Evolutionary conservation across 2,797 vertebrate genomes (phyloP), one percentile per base, ranked within the genome.

Genomic region (Pseudomugil tenellus): DNA sequence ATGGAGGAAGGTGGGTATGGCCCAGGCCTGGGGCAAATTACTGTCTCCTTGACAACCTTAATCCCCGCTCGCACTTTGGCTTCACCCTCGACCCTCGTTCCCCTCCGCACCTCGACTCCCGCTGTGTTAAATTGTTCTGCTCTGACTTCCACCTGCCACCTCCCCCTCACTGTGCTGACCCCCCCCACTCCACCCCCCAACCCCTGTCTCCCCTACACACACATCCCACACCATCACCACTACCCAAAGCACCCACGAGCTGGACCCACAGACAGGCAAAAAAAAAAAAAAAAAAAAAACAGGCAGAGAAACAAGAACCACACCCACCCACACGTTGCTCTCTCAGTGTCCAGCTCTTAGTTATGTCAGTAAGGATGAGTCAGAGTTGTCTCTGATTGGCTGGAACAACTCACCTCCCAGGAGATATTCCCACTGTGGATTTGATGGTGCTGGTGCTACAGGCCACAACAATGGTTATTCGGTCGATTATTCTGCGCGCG

Each of bases 341-440:
- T 72, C 73, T 65, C 41, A 26, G 64, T 70, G 76, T 84, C 83
- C 87, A 73, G 32, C 54, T 35, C 74, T 80, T 14, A 51, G 85
- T 92, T 88, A 91, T 87, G 87, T 88, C 87, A 88, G 84, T 32
- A 59, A 71, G 63, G 80, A 89, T 91, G 89, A 91, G 89, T 92
- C 89, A 92, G 75, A 76, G 63, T 74, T 7, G 81, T 75, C 59
- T 71, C 59, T 67, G 85, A 92, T 90, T 87, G 88, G 90, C 81
- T 77, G 75, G 43, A 62, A 61, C 71, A 1, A 63, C 77, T 63
- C 60, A 4, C 39, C 81, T 63, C 57, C 75, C 56, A 29, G 56
- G 83, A 87, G 81, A 86, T 70, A 64, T 81, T 79, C 80, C 76
- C 83, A 83, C 85, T 62, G 60, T 32, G 32, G 37, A 64, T 78